Base-by-base conservation (phyloP, 2,888 invertebrate genomes). In the Podotricha telesiphe region DNA sequence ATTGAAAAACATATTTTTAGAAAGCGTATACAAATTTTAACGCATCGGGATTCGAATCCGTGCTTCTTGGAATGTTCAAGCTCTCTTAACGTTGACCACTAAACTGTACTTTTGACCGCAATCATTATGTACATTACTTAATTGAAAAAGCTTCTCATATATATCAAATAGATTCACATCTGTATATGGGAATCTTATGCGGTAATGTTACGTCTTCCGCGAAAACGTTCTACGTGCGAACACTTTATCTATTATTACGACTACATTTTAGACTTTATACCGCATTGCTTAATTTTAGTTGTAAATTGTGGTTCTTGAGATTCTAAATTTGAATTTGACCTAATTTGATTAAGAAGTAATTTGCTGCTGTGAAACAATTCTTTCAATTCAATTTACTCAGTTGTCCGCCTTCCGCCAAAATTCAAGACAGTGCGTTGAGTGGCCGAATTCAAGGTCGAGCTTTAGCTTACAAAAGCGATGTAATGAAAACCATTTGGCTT, bases 131-230 rank as follows among this genome's bases (percentile, higher is more conserved):
- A 45, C 45, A 20, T 71, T 69, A 66, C 71, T 66, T 69, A 71
- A 71, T 69, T 66, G 58, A 66, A 66, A 66, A 64, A 37, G 22
- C 47, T 73, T 61, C 69, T 65, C 70, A 69, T 66, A 70, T 73
- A 75, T 69, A 75, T 75, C 74, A 62, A 40, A 42, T 53, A 15
- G 74, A 73, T 75, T 67, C 40, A 15, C 50, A 75, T 75, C 74
- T 65, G 42, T 50, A 67, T 74, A 73, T 66, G 59, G 37, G 40
- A 37, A 40, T 59, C 56, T 28, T 19, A 45, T 63, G 65, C 47
- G 64, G 56, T 65, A 68, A 59, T 17, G 22, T 62, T 15, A 20
- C 17, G 64, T 67, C 71, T 72, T 72, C 71, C 71, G 71, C 47
- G 67, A 69, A 64, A 67, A 61, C 61, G 17, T 40, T 61, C 58